phyloP scores from a whole-genome alignment of 2,888 invertebrate species.

The Brenthis ino region DNA sequence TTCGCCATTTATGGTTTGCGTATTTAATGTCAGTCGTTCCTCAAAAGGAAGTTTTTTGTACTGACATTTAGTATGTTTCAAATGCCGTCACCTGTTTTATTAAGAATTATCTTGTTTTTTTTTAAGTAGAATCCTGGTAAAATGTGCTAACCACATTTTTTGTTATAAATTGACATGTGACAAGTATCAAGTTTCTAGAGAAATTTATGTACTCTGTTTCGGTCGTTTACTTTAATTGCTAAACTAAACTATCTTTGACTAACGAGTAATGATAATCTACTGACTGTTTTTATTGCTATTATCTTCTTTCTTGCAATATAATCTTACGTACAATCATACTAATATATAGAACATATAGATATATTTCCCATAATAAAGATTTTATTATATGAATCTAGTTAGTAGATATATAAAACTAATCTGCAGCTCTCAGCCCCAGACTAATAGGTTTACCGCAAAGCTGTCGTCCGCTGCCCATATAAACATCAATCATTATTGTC shows the following conservation, averaged over 20 bases:
- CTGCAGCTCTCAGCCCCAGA: background rate
- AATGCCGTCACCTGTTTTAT: constrained; percentile 18
- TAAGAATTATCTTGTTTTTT: constrained; percentile 2
- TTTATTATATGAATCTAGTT: no score
- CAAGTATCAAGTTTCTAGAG: constrained; percentile 9
- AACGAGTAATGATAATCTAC: no score
- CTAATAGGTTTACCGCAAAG: constrained; percentile 6
- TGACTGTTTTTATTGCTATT: no score
- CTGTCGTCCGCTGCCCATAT: constrained; percentile 7
- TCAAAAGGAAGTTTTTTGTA: constrained; percentile 21
- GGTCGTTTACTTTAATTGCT: no score
- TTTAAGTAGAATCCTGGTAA: background rate
- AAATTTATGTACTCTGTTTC: background rate
- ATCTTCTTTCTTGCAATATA: no score
- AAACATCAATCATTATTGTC: constrained; percentile 36
- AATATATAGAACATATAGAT: no score
- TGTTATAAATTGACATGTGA: constrained; percentile 15
- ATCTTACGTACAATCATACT: no score
- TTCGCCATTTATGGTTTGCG: constrained; percentile 8
- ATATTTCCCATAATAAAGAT: no score
- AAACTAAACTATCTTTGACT: no score
- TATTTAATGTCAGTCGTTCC: constrained; percentile 23
- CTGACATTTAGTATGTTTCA: constrained; percentile 2
- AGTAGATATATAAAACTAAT: no score
- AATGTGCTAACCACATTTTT: background rate